These are phyloP conservation scores for Lysandra coridon DNA, from an alignment of 2,888 invertebrate genomes.

Conservation along the genomic window DNA sequence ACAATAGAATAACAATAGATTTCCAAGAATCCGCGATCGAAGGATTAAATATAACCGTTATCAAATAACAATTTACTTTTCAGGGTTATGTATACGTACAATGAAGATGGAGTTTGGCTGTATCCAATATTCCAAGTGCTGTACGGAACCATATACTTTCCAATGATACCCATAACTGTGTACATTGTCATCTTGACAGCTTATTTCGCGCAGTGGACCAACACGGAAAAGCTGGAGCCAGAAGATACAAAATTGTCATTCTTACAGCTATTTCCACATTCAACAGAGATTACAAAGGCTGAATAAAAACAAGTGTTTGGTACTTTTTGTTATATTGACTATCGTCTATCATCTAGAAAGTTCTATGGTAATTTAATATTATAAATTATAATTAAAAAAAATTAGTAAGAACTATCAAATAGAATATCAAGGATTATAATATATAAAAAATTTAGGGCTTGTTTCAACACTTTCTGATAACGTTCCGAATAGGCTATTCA, in stretches of 20 bases:
- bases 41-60: background rate
- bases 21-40: too few relatives aligned
- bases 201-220: slow-evolving; percentile 58
- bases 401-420: too few relatives aligned
- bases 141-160: slow-evolving; percentile 55
- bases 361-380: too few relatives aligned
- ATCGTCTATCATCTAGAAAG: background rate
- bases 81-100: slow-evolving; percentile 64
- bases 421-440: too few relatives aligned
- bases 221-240: slow-evolving; percentile 48
- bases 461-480: too few relatives aligned
- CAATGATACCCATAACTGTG: slow-evolving; percentile 42
- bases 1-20: too few relatives aligned
- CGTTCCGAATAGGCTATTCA: too few relatives aligned
- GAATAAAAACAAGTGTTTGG: background rate
- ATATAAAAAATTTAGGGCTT: too few relatives aligned
- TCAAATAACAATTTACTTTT: slow-evolving; percentile 40
- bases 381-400: too few relatives aligned
- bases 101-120: slow-evolving; percentile 56
- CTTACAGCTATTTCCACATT: background rate
- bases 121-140: slow-evolving; percentile 57
- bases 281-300: background rate
- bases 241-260: slow-evolving; percentile 31
- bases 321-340: background rate
- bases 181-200: slow-evolving; percentile 40